Base-by-base conservation (phyloP, 2,113 vertebrate genomes). In the Raja brachyura region DNA sequence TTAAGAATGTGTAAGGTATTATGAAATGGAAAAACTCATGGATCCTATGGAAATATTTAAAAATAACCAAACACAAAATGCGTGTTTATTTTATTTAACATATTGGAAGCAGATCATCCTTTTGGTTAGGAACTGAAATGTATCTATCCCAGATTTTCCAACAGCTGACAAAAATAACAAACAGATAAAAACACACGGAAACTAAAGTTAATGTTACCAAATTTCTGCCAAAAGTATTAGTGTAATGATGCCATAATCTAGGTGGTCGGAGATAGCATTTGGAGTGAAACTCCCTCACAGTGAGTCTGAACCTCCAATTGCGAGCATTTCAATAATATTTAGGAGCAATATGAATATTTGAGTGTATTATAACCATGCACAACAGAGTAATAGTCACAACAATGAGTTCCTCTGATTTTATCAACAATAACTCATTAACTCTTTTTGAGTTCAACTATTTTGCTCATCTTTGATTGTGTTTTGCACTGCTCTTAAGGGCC, bases 151-250 rank as follows among this genome's bases (percentile, higher is more conserved):
- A 73, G 66, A 73, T 90, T 90, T 33, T 70, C 66, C 33, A 48
- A 48, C 63, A 90, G 20, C 31, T 90, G 31, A 90, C 8, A 70
- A 22, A 90, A 73, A 90, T 48, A 31, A 22, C 66, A 70, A 48
- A 90, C 33, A 90, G 63, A 61, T n/a, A 86, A n/a, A 61, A n/a
- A 90, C 63, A 90, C 66, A 90, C 22, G 33, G 66, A 90, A 68
- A 8, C 66, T 48, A 39, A 70, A 90, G 88, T 39, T 90, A 18
- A 73, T 90, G 63, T 39, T 33, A 7, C 16, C 31, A 39, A 61
- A 86, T 86, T 86, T 86, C 56, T 86, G 56, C 22, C 56, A 85
- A n/a, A 81, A 86, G 13, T 86, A 6, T 63, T n/a, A 86, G 14
- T 86, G 56, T n/a, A 61, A 16, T 5, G 61, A 86, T 31, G 56